phyloP scores from a whole-genome alignment of 2,888 invertebrate species.

The Cantharis rufa region DNA sequence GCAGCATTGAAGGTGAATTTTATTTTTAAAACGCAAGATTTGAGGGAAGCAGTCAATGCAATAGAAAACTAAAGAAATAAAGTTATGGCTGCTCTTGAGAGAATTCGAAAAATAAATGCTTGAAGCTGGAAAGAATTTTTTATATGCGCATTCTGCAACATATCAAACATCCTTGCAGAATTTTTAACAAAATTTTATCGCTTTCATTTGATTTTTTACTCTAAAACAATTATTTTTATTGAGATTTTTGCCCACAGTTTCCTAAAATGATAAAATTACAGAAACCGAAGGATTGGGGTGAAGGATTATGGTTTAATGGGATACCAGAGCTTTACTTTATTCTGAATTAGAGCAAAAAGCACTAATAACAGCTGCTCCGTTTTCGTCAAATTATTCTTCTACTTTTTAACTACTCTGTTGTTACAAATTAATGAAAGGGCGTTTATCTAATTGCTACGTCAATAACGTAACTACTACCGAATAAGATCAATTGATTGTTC shows the following conservation, averaged over 20 bases:
- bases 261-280: not conserved
- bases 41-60: not conserved
- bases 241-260: not conserved
- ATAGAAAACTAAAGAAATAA: not conserved
- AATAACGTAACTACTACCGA: not conserved
- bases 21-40: not conserved
- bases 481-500: not conserved
- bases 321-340: not conserved
- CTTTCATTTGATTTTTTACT: not conserved
- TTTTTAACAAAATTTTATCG: not conserved
- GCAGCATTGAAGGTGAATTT: not conserved
- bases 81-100: not conserved
- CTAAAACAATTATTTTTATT: not conserved
- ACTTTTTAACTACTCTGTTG: not conserved
- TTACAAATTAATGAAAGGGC: not conserved
- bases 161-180: not conserved
- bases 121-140: not conserved
- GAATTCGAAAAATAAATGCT: not conserved
- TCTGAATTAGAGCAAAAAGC: not conserved
- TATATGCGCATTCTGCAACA: not conserved
- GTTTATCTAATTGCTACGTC: not conserved
- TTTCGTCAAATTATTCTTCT: not conserved
- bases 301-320: not conserved
- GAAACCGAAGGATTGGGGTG: not conserved
- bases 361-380: not conserved